Evolutionary conservation across 1,140 invertebrate species (phyloP).

Genomic region (Bombus difficillimus): DNA sequence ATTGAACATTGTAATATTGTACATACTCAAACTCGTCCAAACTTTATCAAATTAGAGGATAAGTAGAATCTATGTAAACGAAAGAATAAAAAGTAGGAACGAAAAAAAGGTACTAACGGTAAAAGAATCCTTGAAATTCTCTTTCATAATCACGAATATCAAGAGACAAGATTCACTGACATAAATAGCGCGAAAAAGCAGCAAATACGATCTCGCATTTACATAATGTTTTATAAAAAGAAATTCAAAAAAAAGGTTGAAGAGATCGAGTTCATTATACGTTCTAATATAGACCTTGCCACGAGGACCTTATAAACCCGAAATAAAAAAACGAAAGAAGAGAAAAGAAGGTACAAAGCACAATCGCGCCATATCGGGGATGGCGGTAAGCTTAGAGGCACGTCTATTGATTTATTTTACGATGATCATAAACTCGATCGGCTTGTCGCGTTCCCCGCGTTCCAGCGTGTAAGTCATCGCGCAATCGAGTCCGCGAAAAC

Average conservation of each 20-base stretch:
- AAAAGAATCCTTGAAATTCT: no score
- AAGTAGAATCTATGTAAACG: no score
- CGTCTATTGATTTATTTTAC: constrained; percentile 67
- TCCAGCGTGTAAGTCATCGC: constrained; percentile 39
- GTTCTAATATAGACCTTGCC: neutral
- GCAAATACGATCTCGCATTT: no score
- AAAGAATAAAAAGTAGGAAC: no score
- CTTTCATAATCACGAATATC: no score
- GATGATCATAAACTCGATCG: constrained; percentile 67
- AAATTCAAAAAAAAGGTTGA: neutral
- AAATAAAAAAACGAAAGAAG: neutral
- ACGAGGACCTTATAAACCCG: no score
- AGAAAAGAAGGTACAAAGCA: neutral
- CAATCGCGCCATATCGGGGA: neutral
- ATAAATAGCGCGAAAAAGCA: neutral
- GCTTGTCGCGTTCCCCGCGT: constrained; percentile 31
- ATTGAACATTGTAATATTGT: no score
- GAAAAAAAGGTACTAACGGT: no score
- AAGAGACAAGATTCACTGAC: no score
- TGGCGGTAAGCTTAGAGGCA: neutral
- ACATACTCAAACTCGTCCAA: no score
- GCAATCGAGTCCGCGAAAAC: constrained; percentile 11
- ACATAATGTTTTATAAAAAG: neutral
- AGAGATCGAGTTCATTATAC: neutral
- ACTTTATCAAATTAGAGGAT: no score